phyloP scores from a whole-genome alignment of 37 sponge, comb jelly and placozoan species.

The Halichondria panicea region DNA sequence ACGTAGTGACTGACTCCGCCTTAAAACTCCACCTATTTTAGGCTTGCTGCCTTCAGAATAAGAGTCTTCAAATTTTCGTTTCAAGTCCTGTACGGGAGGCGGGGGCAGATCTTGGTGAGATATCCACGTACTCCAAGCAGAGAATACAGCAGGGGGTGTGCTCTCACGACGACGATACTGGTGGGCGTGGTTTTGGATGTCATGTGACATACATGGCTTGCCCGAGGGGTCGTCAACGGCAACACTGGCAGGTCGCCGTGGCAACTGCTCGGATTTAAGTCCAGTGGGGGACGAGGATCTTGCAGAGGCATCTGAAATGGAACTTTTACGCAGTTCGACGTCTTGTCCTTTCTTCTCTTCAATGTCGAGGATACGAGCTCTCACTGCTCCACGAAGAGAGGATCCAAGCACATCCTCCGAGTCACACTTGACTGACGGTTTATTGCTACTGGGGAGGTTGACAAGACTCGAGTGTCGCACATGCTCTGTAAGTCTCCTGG shows the following conservation, averaged over 20 bases:
- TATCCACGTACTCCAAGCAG: constrained; percentile 13
- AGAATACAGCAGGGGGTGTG: constrained; percentile 17
- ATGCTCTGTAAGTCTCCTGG: too few relatives aligned
- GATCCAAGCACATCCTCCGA: not conserved
- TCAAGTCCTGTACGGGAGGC: constrained; percentile 37
- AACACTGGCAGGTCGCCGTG: constrained; percentile 29
- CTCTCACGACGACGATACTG: constrained; percentile 11
- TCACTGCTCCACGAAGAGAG: constrained; percentile 30
- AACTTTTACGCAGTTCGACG: too few relatives aligned
- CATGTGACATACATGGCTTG: too few relatives aligned
- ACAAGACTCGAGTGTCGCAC: too few relatives aligned
- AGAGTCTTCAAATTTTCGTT: constrained; percentile 42
- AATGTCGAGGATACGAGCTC: constrained; percentile 26
- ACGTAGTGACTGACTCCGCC: constrained; percentile 26
- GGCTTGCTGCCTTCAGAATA: not conserved
- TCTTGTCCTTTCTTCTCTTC: constrained; percentile 45
- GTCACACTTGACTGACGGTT: not conserved
- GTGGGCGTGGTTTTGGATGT: too few relatives aligned
- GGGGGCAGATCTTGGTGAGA: constrained; percentile 5
- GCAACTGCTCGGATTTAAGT: not conserved
- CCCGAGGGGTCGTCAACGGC: not conserved
- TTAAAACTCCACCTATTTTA: not conserved
- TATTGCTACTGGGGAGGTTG: not conserved
- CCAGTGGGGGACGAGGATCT: too few relatives aligned
- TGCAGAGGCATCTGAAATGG: too few relatives aligned